Conservation (phyloP, 2,113 vertebrate genomes). For the Oenanthe melanoleuca region DNA sequence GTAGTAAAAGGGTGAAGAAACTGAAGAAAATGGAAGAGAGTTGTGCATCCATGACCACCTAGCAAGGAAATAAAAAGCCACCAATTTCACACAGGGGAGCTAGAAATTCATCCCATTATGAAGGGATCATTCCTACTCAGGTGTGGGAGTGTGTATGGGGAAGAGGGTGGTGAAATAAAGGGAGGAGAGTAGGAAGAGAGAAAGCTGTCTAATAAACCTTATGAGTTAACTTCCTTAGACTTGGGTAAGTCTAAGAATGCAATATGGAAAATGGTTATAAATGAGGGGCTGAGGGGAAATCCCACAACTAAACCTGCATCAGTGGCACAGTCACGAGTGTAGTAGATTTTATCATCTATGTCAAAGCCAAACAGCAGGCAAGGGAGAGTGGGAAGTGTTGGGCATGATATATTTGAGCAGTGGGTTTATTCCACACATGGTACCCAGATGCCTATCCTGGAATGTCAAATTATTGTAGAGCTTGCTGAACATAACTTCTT, state of each 20-base stretch:
- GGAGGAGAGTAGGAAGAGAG: background rate
- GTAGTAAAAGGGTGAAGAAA: background rate
- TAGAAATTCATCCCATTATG: background rate
- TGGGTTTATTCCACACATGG: background rate
- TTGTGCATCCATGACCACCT: background rate
- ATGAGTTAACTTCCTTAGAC: fast-evolving
- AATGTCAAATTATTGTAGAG: background rate
- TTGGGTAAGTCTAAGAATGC: background rate
- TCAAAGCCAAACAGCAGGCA: background rate
- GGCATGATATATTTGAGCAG: background rate
- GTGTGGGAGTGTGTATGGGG: fast-evolving
- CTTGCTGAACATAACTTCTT: background rate
- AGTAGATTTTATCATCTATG: background rate
- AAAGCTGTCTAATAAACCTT: background rate
- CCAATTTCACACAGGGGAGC: fast-evolving
- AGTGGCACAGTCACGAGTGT: background rate
- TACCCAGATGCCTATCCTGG: background rate
- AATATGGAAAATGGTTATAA: background rate
- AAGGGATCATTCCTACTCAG: background rate
- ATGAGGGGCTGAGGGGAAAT: background rate
- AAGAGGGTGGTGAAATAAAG: fast-evolving
- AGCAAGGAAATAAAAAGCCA: no score
- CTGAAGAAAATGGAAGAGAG: background rate
- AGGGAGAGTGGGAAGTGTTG: background rate
- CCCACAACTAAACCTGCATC: background rate